phyloP scores from a whole-genome alignment of 2,113 vertebrate species.

The Rhizomys pruinosus region DNA sequence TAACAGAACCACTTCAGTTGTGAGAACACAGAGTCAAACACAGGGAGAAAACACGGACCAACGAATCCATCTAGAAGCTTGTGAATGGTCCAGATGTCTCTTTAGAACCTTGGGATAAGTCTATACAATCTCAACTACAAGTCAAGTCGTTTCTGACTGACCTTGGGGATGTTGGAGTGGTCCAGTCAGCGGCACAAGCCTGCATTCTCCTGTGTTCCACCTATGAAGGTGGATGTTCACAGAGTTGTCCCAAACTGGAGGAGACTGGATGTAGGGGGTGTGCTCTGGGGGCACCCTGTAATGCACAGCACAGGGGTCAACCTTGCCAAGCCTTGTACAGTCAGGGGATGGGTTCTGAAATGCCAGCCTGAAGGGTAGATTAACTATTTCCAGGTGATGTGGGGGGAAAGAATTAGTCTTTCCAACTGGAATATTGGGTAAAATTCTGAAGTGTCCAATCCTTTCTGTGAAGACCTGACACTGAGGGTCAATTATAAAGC shows the following conservation, averaged over 20 bases:
- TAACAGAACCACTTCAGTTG: not conserved
- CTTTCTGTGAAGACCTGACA: not conserved
- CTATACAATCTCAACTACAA: not conserved
- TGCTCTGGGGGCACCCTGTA: not conserved
- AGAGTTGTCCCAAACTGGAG: not conserved
- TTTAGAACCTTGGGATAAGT: not conserved
- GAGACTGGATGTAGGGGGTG: not conserved
- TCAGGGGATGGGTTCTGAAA: not conserved
- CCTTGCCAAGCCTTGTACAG: not conserved
- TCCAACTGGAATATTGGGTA: not conserved
- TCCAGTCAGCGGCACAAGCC: no score
- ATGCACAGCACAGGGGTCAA: no score
- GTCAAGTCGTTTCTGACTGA: not conserved
- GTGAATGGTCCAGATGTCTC: not conserved
- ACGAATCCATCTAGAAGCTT: not conserved
- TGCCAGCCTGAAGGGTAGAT: not conserved
- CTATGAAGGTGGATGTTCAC: rapidly evolving
- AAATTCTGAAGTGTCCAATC: not conserved
- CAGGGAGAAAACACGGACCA: not conserved
- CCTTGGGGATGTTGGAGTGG: not conserved
- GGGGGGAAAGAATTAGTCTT: not conserved
- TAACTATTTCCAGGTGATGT: not conserved
- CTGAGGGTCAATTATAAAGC: not conserved
- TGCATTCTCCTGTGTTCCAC: not conserved
- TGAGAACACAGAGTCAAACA: not conserved